Percentiles rank a stretch among this genome's conserved stretches.
Evolutionary conservation across 2,888 invertebrate species (phyloP).

Genomic region (Hermodice carunculata): DNA sequence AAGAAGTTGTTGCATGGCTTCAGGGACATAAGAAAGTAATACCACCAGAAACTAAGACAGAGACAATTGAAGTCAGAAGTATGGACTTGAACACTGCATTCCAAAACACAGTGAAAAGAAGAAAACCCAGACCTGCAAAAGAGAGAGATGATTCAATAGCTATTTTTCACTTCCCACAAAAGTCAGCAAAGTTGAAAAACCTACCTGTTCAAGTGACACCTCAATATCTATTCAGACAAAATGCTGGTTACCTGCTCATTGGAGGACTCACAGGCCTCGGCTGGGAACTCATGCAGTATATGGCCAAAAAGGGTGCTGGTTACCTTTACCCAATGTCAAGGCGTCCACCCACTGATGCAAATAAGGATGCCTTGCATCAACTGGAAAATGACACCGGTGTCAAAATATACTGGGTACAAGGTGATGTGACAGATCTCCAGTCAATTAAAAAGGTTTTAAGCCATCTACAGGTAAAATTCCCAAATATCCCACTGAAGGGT

Average conservation of each 20-base stretch:
- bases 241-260: conserved; percentile 46
- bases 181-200: background rate
- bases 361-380: background rate
- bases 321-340: conserved; percentile 45
- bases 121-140: too few relatives aligned
- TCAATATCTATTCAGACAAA: background rate
- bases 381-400: background rate
- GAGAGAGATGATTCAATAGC: too few relatives aligned
- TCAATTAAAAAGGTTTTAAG: conserved; percentile 34
- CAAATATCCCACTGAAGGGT: conserved; percentile 41
- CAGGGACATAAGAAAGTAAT: too few relatives aligned
- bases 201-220: background rate
- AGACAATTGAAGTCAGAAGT: too few relatives aligned
- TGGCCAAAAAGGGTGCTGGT: conserved; percentile 45
- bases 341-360: conserved; percentile 29
- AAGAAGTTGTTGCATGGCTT: too few relatives aligned
- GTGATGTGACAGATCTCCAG: conserved; percentile 41
- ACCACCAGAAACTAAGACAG: too few relatives aligned
- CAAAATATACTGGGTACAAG: conserved; percentile 33
- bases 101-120: too few relatives aligned
- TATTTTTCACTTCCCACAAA: too few relatives aligned
- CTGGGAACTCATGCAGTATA: conserved; percentile 46
- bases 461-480: conserved; percentile 22
- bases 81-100: too few relatives aligned
- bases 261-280: conserved; percentile 54